Base-by-base conservation (phyloP, 2,113 vertebrate species). In the Silurus asotus region DNA sequence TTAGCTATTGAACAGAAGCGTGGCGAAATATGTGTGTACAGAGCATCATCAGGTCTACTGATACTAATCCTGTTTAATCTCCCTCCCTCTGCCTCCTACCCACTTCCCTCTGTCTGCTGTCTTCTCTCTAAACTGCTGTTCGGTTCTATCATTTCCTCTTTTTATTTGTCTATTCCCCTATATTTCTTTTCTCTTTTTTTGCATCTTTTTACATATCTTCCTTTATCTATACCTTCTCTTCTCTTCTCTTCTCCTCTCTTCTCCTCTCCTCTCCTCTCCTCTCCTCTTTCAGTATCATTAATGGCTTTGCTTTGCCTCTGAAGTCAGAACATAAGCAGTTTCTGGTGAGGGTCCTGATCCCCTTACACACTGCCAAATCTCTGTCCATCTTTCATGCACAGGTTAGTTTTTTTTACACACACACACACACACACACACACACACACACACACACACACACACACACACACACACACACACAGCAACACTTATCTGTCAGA, bases 321-420 rank as follows among this genome's bases (percentile, higher is more conserved):
- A 98, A 98, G 93, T 96, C 97, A 0, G 97, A 98, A 92, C 97
- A 98, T 91, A 98, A 98, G 90, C 97, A 98, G 93, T 98, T 98
- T 93, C 95, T 98, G 92, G 96, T 97, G 5, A 95, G 97, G 23
- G 97, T 98, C 85, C 95, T 98, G 87, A 97, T 98, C 85, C 97
- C 97, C 1, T 94, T 98, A 9, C 97, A 98, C 92, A 97, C 97
- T 0, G 96, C 97, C 83, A 97, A 97, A 93, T 97, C 96, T 0
- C 96, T 97, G 55, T 97, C 97, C 89, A 96, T 97, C 90, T 98
- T 98, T 92, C 97, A 98, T 0, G 97, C 97, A 90, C 97, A 97
- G 97, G 97, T 98, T 84, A 89, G 94, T 91, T 88, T 87, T 58
- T 37, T 83, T 65, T 2, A 37, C 28, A 37, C 28, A 37, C 28